Conservation (phyloP, 2,113 vertebrate genomes). For the Periophthalmus modestus region DNA sequence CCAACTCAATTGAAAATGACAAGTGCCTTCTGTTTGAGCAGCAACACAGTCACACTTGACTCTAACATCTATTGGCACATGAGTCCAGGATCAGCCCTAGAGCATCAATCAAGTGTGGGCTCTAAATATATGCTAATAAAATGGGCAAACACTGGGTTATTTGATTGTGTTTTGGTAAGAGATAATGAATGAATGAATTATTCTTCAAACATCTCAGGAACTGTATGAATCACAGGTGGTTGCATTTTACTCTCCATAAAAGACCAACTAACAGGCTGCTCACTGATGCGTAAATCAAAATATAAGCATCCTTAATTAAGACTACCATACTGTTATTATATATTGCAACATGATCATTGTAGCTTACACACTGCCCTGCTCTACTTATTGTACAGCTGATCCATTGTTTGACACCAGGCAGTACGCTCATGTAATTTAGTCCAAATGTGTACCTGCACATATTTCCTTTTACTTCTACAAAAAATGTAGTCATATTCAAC, state of each 20-base stretch:
- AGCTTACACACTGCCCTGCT: not conserved
- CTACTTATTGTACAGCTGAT: not conserved
- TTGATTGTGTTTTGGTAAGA: not conserved
- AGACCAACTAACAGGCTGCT: not conserved
- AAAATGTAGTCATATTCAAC: not conserved
- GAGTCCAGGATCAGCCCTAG: not conserved
- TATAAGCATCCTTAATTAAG: not conserved
- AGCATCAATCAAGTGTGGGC: not conserved
- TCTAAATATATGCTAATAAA: not conserved
- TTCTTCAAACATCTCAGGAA: not conserved
- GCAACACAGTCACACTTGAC: not conserved
- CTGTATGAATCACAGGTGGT: not conserved
- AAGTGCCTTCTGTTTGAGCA: slow-evolving; percentile 26
- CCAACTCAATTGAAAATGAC: slow-evolving; percentile 28
- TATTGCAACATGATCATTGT: no score
- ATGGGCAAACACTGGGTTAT: not conserved
- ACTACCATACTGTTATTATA: no score
- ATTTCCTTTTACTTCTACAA: not conserved
- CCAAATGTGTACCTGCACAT: not conserved
- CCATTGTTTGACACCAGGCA: slow-evolving; percentile 1
- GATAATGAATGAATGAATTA: no score
- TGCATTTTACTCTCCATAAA: not conserved
- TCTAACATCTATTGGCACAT: slow-evolving; percentile 1
- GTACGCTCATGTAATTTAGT: not conserved
- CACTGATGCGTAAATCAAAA: not conserved